A percentile compares a stretch with the other conserved stretches of the same genome.
phyloP scores from a whole-genome alignment of 1,140 invertebrate genomes.

The Drosophila kepulauana region DNA sequence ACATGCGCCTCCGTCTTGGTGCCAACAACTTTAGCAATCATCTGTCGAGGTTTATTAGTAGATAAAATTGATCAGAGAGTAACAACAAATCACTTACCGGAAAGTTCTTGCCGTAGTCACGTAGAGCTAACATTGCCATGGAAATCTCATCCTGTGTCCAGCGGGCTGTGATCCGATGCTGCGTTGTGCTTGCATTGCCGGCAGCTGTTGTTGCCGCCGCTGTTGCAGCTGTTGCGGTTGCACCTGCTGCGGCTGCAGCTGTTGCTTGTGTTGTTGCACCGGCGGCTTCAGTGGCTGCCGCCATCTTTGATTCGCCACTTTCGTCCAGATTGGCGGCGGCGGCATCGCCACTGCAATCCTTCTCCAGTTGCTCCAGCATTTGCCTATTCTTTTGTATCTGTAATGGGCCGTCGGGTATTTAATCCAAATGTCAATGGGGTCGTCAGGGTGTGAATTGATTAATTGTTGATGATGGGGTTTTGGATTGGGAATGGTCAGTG shows the following conservation, averaged over 20 bases:
- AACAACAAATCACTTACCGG: constrained; percentile 85
- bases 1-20: constrained; percentile 98
- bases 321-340: constrained; percentile 35
- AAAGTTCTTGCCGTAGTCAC: constrained; percentile 98
- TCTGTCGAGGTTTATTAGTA: constrained; percentile 72
- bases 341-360: constrained; percentile 73
- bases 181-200: constrained; percentile 12
- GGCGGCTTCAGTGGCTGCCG: constrained; percentile 82
- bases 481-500: background rate
- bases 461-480: background rate
- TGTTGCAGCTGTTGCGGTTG: background rate
- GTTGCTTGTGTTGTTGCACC: constrained; percentile 77
- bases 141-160: constrained; percentile 97
- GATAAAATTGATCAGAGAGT: background rate
- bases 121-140: constrained; percentile 95
- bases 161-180: constrained; percentile 91
- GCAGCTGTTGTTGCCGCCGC: constrained; percentile 2
- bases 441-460: background rate
- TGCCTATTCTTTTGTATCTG: constrained; percentile 98
- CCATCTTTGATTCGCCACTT: constrained; percentile 86
- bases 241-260: constrained; percentile 85
- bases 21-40: constrained; percentile 97
- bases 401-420: constrained; percentile 60
- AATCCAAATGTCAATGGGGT: constrained; percentile 59
- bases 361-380: constrained; percentile 93